A percentile compares a stretch with the other conserved stretches of the same genome.
phyloP scores from a whole-genome alignment of 2,113 vertebrate genomes.

The Globicephala melas region DNA sequence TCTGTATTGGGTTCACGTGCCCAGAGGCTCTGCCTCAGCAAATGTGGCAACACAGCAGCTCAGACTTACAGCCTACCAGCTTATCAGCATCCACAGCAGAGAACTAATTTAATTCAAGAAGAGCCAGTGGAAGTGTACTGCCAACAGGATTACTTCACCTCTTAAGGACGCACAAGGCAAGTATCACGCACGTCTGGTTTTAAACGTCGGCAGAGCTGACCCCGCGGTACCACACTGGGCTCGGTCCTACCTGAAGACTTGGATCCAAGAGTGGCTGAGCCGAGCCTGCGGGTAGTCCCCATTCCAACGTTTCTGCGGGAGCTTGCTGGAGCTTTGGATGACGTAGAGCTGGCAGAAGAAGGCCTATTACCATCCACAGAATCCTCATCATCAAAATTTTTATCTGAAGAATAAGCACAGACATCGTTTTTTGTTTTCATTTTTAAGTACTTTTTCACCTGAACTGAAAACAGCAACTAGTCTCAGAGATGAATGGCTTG shows the following conservation, averaged over 20 bases:
- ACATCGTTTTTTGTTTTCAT: not conserved
- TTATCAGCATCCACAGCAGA: not conserved
- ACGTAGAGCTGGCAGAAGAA: slow-evolving; percentile 93
- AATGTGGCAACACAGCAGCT: not conserved
- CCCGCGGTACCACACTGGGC: not conserved
- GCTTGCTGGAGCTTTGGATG: slow-evolving; percentile 90
- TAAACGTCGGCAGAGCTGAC: not conserved
- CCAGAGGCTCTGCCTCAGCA: not conserved
- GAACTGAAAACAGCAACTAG: not conserved
- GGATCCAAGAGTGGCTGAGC: slow-evolving; percentile 84
- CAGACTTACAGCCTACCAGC: not conserved
- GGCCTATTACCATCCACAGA: slow-evolving; percentile 97
- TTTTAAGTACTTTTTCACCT: not conserved
- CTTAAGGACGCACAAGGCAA: not conserved
- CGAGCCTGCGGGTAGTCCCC: slow-evolving; percentile 88
- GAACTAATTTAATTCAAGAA: not conserved
- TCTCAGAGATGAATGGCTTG: not conserved
- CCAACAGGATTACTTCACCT: accelerated
- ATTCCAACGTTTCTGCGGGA: slow-evolving; percentile 86
- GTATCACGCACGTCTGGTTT: not conserved
- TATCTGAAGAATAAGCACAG: slow-evolving; percentile 85
- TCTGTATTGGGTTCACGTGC: not conserved
- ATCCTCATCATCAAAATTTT: slow-evolving; percentile 99
- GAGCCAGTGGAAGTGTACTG: not conserved
- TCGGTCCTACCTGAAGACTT: slow-evolving; percentile 87